Conservation (phyloP, 37 sponge, comb jelly and placozoan genomes). For the Spongia lamella region DNA sequence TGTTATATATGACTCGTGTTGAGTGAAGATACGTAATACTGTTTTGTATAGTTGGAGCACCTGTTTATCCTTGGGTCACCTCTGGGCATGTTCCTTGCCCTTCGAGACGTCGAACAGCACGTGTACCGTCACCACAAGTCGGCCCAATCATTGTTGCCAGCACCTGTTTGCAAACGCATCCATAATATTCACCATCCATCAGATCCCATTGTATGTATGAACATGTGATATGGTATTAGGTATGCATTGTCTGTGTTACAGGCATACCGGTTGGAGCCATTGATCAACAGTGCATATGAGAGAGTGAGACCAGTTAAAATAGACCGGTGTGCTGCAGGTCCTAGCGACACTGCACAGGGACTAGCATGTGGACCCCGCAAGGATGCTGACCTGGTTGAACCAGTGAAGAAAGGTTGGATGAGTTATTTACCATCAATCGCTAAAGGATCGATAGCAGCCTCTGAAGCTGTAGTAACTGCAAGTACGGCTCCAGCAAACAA, state of each 20-base stretch:
- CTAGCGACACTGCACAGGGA: conserved; percentile 47
- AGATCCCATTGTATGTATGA: conserved; percentile 77
- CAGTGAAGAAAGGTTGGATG: conserved; percentile 27
- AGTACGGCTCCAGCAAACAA: no score
- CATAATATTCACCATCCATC: conserved; percentile 90
- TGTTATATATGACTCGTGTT: no score
- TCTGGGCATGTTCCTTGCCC: conserved; percentile 68
- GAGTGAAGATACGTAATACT: not conserved
- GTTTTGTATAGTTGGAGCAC: conserved; percentile 70
- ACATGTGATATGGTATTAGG: no score
- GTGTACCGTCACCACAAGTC: conserved; percentile 46
- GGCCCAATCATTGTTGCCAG: conserved; percentile 59
- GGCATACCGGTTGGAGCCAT: conserved; percentile 90
- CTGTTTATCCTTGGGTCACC: conserved; percentile 91
- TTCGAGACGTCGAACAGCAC: conserved; percentile 66
- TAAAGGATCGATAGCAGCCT: not conserved
- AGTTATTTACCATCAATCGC: not conserved
- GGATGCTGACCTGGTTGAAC: not conserved
- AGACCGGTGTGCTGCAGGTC: conserved; percentile 54
- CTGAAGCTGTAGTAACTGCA: no score
- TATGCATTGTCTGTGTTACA: conserved; percentile 1
- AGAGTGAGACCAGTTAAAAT: conserved; percentile 67
- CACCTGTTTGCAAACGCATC: conserved; percentile 76
- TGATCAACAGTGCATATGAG: conserved; percentile 66
- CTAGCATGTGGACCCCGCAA: conserved; percentile 55